Evolutionary conservation across 1,140 invertebrate species (phyloP).

Genomic region (Sminthurinus signatus): DNA sequence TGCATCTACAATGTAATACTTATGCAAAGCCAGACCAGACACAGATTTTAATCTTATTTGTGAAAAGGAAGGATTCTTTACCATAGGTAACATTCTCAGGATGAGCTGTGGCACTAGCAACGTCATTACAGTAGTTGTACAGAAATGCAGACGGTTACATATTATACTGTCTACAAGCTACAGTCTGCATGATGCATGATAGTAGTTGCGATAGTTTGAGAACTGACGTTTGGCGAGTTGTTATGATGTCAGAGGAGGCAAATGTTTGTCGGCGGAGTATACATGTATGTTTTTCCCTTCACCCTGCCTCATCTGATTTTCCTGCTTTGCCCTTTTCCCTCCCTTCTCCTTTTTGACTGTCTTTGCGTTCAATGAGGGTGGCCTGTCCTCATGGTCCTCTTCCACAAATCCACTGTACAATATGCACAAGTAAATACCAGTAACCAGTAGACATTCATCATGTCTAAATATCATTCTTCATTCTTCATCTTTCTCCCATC

Average conservation of each 20-base stretch:
- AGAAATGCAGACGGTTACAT: no score
- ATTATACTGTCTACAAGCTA: no score
- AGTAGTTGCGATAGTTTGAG: no score
- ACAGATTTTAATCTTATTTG: no score
- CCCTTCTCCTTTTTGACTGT: constrained; percentile 2
- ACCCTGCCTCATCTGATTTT: constrained; percentile 27
- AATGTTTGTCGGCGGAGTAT: constrained; percentile 20
- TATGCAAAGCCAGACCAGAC: no score
- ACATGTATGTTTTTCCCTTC: constrained; percentile 28
- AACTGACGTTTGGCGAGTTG: constrained; percentile 7
- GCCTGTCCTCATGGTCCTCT: constrained; percentile 4
- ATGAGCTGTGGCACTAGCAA: no score
- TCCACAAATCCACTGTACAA: constrained; percentile 1
- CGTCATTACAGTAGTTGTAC: no score
- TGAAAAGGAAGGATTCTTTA: neutral
- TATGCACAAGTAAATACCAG: constrained; percentile 18
- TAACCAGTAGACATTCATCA: no score
- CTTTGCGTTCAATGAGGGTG: constrained; percentile 20
- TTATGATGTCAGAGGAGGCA: neutral
- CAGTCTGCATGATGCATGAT: no score
- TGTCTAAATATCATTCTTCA: no score
- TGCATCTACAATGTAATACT: no score
- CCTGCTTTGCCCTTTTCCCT: neutral
- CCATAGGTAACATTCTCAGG: neutral
- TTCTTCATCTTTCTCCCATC: no score